These are phyloP conservation scores for Machaerirhynchus nigripectus DNA, from an alignment of 2,113 vertebrate species.

Conservation along the genomic window DNA sequence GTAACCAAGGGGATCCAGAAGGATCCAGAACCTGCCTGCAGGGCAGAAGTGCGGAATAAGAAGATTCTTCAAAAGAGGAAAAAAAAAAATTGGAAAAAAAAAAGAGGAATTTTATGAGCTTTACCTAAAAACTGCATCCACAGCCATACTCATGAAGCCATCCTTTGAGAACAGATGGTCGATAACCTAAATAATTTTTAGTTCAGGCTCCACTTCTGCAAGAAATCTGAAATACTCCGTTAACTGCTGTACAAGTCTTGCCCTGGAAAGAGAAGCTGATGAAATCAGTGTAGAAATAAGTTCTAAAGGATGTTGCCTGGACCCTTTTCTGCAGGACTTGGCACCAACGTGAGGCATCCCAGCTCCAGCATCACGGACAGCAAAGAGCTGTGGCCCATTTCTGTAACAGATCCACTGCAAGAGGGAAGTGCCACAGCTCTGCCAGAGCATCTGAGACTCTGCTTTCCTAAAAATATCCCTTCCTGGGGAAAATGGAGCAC, in stretches of 20 bases:
- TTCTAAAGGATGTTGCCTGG: background rate
- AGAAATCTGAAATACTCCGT: background rate
- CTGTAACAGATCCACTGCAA: background rate
- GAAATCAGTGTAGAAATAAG: background rate
- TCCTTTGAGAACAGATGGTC: background rate
- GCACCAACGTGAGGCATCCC: accelerated
- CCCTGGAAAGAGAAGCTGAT: background rate
- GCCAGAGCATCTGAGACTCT: background rate
- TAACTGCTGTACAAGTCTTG: background rate
- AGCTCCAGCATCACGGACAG: accelerated
- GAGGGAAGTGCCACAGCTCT: background rate
- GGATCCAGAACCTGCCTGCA: background rate
- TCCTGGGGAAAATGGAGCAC: background rate
- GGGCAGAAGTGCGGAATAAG: accelerated
- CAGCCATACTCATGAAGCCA: background rate
- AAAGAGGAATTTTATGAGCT: background rate
- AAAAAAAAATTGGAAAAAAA: accelerated
- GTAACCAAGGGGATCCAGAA: background rate
- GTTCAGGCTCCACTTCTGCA: background rate
- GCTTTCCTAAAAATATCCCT: background rate
- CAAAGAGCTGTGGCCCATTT: background rate
- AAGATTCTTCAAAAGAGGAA: background rate
- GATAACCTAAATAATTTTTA: background rate
- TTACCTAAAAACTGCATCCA: background rate
- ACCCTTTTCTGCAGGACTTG: background rate